These are phyloP conservation scores for Drosophila virilis DNA, from an alignment of 1,140 invertebrate genomes.

Conservation along the genomic window DNA sequence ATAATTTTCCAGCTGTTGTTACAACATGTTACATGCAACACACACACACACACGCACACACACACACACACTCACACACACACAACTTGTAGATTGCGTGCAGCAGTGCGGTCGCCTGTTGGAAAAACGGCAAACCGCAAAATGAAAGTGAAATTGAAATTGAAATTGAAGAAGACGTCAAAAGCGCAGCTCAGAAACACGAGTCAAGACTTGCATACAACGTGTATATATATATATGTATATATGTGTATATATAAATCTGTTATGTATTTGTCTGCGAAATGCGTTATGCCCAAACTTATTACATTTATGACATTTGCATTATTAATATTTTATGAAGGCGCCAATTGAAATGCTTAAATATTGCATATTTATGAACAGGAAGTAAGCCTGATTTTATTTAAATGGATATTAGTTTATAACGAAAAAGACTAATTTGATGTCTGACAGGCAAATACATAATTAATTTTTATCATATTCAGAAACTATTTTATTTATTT, in stretches of 20 bases:
- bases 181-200: constrained; percentile 28
- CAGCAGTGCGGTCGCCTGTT: constrained; percentile 66
- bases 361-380: constrained; percentile 29
- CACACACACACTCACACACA: background rate
- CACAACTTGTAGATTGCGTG: constrained; percentile 63
- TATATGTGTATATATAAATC: constrained; percentile 15
- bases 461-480: background rate
- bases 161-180: constrained; percentile 77
- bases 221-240: background rate
- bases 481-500: too few relatives aligned
- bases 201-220: background rate
- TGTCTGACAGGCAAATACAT: too few relatives aligned
- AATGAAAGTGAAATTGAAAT: constrained; percentile 78
- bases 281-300: constrained; percentile 37
- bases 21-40: constrained; percentile 60
- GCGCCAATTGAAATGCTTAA: constrained; percentile 20
- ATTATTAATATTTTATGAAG: constrained; percentile 31
- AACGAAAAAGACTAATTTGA: too few relatives aligned
- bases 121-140: constrained; percentile 77
- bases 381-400: constrained; percentile 21
- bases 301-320: constrained; percentile 52
- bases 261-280: constrained; percentile 21
- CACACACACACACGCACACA: constrained; percentile 23
- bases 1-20: constrained; percentile 73
- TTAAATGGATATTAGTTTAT: background rate